Evolutionary conservation across 2,888 invertebrate species (phyloP).

Genomic region (Euproctis similis): DNA sequence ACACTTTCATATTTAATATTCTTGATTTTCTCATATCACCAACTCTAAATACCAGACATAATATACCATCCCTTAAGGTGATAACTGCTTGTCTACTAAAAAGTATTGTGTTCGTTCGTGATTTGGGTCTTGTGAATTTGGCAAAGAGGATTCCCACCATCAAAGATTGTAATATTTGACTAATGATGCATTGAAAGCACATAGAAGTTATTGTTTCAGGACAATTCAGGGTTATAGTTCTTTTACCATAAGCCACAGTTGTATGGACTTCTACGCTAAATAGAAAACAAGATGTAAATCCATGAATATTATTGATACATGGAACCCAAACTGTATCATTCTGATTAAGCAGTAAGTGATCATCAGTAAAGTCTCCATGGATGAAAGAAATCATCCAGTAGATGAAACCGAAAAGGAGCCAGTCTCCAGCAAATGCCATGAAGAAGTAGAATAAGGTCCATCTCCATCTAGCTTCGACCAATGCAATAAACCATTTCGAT

Average conservation of each 20-base stretch:
- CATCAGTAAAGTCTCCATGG: constrained; percentile 88
- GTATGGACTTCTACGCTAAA: constrained; percentile 98
- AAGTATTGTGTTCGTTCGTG: constrained; percentile 93
- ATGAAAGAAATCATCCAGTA: constrained; percentile 94
- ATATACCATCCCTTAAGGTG: constrained; percentile 87
- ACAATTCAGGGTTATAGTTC: constrained; percentile 93
- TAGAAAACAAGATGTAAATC: constrained; percentile 94
- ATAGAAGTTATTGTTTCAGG: constrained; percentile 95
- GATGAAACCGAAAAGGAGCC: constrained; percentile 90
- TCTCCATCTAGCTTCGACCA: constrained; percentile 93
- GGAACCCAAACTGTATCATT: constrained; percentile 82
- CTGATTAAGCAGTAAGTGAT: constrained; percentile 75
- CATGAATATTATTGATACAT: constrained; percentile 89
- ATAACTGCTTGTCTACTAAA: constrained; percentile 94
- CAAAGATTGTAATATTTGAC: constrained; percentile 89
- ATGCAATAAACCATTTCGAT: constrained; percentile 86
- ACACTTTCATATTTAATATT: constrained; percentile 92
- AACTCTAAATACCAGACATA: constrained; percentile 93
- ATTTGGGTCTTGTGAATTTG: constrained; percentile 95
- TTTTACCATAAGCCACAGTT: constrained; percentile 91
- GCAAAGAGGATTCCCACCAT: constrained; percentile 94
- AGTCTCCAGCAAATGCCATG: constrained; percentile 87
- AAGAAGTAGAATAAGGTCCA: constrained; percentile 93
- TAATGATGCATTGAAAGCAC: constrained; percentile 95
- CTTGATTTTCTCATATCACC: constrained; percentile 97